A percentile compares a stretch with the other conserved stretches of the same genome.
Evolutionary conservation across 2,797 vertebrate genomes (phyloP).

Genomic region (Cryptoblepharus egeriae): DNA sequence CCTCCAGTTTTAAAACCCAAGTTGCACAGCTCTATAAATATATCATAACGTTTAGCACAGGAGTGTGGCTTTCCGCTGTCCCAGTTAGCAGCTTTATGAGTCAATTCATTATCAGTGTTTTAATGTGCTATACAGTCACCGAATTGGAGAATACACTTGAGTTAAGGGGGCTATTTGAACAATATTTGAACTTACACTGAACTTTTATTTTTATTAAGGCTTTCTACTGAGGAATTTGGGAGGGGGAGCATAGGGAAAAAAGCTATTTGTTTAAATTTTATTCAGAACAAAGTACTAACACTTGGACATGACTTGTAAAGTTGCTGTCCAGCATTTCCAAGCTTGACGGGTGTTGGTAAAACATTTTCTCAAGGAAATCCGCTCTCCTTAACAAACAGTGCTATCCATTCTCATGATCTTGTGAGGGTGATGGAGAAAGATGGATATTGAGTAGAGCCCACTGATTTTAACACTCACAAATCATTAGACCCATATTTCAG

Average conservation of each 20-base stretch:
- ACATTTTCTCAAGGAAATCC: constrained; percentile 39
- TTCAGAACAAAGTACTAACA: constrained; percentile 70
- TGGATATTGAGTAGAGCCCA: neutral
- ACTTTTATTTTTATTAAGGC: constrained; percentile 77
- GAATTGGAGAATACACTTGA: neutral
- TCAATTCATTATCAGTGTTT: neutral
- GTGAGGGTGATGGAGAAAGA: neutral
- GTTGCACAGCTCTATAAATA: neutral
- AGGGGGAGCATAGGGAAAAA: constrained; percentile 55
- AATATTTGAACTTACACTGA: constrained; percentile 78
- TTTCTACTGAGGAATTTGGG: constrained; percentile 74
- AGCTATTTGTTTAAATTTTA: constrained; percentile 74
- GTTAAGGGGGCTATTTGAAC: constrained; percentile 51
- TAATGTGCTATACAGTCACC: neutral
- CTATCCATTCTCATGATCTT: neutral
- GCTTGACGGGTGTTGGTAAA: constrained; percentile 46
- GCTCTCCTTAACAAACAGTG: constrained; percentile 7
- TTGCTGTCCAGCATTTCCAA: constrained; percentile 59
- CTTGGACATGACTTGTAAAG: constrained; percentile 68
- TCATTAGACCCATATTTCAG: neutral
- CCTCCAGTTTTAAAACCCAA: constrained; percentile 3
- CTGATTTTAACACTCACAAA: neutral
- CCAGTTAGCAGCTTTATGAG: neutral
- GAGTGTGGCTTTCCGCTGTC: neutral
- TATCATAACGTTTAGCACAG: neutral